These are phyloP conservation scores for Phortica okadai DNA, from an alignment of 2,888 invertebrate genomes.

Conservation along the genomic window DNA sequence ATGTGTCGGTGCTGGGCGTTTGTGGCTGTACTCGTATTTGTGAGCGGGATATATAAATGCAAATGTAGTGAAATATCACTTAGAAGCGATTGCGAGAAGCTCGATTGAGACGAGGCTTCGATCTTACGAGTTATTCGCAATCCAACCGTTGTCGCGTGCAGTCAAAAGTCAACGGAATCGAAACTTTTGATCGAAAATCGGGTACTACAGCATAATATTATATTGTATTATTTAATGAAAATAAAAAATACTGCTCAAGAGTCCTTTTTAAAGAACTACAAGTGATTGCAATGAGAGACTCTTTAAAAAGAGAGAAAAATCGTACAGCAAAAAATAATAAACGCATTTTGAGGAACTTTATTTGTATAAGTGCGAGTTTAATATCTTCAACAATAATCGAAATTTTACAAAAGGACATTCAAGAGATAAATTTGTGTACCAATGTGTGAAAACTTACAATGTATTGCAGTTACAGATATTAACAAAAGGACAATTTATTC, in stretches of 20 bases:
- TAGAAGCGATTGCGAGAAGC: slow-evolving; percentile 35
- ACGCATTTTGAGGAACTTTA: background rate
- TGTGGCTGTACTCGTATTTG: slow-evolving; percentile 26
- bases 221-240: slow-evolving; percentile 44
- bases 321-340: slow-evolving; percentile 2
- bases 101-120: slow-evolving; percentile 36
- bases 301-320: too few species aligned
- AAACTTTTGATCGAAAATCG: slow-evolving; percentile 47
- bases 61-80: slow-evolving; percentile 56
- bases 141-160: slow-evolving; percentile 76
- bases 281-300: background rate
- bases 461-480: too few species aligned
- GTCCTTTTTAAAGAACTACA: background rate
- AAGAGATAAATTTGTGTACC: too few species aligned
- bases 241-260: background rate
- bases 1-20: background rate
- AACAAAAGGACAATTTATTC: too few species aligned
- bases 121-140: slow-evolving; percentile 74
- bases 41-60: slow-evolving; percentile 67
- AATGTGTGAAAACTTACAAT: too few species aligned
- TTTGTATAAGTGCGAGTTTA: background rate
- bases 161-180: slow-evolving; percentile 73
- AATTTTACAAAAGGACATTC: too few species aligned
- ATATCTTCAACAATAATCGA: too few species aligned
- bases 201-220: slow-evolving; percentile 61